phyloP scores from a whole-genome alignment of 2,113 vertebrate genomes.

The Todiramphus chloris region DNA sequence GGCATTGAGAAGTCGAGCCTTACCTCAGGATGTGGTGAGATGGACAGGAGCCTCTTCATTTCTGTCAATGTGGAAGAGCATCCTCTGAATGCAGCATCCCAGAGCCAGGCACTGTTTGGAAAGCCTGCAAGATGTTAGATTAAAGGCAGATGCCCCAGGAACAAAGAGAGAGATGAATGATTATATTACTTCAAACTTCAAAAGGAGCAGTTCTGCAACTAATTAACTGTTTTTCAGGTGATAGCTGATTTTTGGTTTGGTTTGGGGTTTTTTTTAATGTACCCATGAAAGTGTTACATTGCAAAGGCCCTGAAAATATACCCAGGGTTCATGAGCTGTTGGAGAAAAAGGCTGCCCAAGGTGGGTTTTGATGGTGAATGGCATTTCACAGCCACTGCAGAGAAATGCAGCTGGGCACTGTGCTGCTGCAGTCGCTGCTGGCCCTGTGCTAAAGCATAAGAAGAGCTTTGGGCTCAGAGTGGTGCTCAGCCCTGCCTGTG shows the following conservation, averaged over 20 bases:
- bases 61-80: neutral
- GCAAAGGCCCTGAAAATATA: neutral
- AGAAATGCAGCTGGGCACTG: neutral
- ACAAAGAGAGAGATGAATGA: neutral
- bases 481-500: neutral
- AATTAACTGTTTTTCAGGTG: conserved; percentile 3
- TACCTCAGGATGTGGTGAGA: neutral
- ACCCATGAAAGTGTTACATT: neutral
- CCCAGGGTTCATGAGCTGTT: neutral
- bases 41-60: rapidly evolving
- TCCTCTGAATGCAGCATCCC: neutral
- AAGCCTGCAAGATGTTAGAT: neutral
- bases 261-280: neutral
- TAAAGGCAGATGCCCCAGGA: conserved; percentile 16
- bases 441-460: neutral
- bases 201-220: neutral
- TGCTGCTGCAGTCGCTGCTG: rapidly evolving
- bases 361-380: neutral
- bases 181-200: neutral
- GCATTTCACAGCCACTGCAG: neutral
- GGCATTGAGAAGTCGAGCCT: neutral
- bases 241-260: neutral
- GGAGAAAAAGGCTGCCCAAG: neutral
- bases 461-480: neutral
- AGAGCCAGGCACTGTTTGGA: neutral